A percentile compares a stretch with the other conserved stretches of the same genome.
Conservation (phyloP, 1,140 invertebrate species). For the Coenobita brevimanus region DNA sequence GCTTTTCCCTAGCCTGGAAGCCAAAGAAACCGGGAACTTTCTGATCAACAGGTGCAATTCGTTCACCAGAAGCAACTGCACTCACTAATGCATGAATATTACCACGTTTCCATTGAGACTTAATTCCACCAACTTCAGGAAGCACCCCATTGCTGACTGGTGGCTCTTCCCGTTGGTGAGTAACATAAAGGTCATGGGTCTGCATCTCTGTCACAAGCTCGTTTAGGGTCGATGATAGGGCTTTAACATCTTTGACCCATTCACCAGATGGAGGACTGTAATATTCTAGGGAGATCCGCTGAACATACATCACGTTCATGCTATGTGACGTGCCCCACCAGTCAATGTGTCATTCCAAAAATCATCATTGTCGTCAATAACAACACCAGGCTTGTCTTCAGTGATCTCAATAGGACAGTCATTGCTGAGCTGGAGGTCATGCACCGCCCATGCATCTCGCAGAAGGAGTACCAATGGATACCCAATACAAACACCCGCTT, state of each 20-base stretch:
- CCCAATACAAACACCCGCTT: too few relatives aligned
- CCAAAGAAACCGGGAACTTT: too few relatives aligned
- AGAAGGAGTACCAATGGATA: too few relatives aligned
- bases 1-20: too few relatives aligned
- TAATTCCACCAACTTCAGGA: constrained; percentile 3
- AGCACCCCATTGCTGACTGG: constrained; percentile 6
- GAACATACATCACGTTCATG: not conserved
- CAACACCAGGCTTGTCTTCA: too few relatives aligned
- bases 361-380: constrained; percentile 24
- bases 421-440: too few relatives aligned
- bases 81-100: constrained; percentile 4
- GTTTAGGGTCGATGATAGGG: constrained; percentile 14
- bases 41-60: too few relatives aligned
- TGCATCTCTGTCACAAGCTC: constrained; percentile 15
- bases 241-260: constrained; percentile 1
- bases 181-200: constrained; percentile 25
- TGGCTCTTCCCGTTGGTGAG: constrained; percentile 8
- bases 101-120: not conserved
- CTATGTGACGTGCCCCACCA: constrained; percentile 11
- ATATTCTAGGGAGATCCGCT: constrained; percentile 1
- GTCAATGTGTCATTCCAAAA: constrained; percentile 14
- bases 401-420: too few relatives aligned
- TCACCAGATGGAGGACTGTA: constrained; percentile 18
- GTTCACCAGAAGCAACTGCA: constrained; percentile 14
- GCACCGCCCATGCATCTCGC: too few relatives aligned